Conservation (phyloP, 2,888 invertebrate genomes). For the Ectemnius cavifrons region DNA sequence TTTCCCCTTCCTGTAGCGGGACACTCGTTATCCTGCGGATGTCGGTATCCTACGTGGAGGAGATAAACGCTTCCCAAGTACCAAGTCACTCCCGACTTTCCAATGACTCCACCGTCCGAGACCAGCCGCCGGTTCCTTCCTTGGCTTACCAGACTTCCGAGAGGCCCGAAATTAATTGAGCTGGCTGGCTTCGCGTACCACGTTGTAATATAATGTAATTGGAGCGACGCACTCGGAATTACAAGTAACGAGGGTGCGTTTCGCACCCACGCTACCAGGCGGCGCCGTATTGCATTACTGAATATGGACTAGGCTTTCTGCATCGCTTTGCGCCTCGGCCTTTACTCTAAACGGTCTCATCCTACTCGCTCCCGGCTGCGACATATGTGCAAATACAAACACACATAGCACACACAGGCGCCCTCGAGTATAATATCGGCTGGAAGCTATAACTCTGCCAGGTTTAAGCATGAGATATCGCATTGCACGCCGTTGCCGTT, state of each 20-base stretch:
- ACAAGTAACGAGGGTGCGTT: conserved; percentile 64
- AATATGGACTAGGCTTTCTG: conserved; percentile 53
- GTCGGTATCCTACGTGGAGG: conserved; percentile 46
- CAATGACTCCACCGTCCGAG: not conserved
- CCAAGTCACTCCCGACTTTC: conserved; percentile 23
- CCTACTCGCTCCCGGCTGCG: conserved; percentile 11
- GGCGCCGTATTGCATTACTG: conserved; percentile 53
- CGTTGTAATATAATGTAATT: conserved; percentile 58
- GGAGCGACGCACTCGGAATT: conserved; percentile 64
- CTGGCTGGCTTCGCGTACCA: conserved; percentile 47
- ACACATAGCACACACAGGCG: not conserved
- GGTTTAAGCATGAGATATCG: too few relatives aligned
- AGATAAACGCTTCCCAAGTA: conserved; percentile 49
- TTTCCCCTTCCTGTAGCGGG: conserved; percentile 49
- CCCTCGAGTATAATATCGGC: too few relatives aligned
- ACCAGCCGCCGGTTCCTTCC: not conserved
- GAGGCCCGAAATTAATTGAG: conserved; percentile 56
- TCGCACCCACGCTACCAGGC: conserved; percentile 51
- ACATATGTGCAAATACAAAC: not conserved
- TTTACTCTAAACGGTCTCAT: conserved; percentile 34
- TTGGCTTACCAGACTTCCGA: conserved; percentile 9
- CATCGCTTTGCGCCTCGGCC: conserved; percentile 27
- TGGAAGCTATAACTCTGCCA: too few relatives aligned
- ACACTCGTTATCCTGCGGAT: conserved; percentile 60
- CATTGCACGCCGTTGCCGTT: too few relatives aligned